Conservation (phyloP, 2,113 vertebrate species). For the Oryzias celebensis region DNA sequence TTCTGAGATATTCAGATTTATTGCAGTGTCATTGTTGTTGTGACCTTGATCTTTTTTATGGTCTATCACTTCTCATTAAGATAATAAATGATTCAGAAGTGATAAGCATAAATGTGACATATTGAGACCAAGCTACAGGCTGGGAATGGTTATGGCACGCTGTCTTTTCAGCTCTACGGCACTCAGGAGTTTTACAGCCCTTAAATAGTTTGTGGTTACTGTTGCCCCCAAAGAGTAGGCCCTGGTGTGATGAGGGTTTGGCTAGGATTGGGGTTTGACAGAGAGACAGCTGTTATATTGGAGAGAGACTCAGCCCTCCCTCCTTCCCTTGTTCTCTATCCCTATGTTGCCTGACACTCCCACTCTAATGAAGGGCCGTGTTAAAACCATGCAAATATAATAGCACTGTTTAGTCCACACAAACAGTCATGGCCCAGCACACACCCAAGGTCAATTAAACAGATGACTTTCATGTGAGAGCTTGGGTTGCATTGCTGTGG, state of each 20-base stretch:
- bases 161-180: constrained; percentile 10
- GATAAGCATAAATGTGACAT: constrained; percentile 18
- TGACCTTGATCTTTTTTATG: constrained; percentile 17
- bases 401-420: constrained; percentile 43
- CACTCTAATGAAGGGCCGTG: constrained; percentile 60
- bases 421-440: constrained; percentile 29
- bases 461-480: constrained; percentile 63
- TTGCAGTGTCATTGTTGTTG: neutral
- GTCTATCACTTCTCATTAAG: constrained; percentile 10
- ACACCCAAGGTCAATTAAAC: constrained; percentile 70
- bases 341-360: constrained; percentile 51
- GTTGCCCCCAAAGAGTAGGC: constrained; percentile 33
- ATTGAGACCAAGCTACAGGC: constrained; percentile 15
- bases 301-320: constrained; percentile 42
- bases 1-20: neutral
- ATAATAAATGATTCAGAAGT: constrained; percentile 22
- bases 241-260: constrained; percentile 47
- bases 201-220: constrained; percentile 33
- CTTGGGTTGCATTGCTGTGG: constrained; percentile 51
- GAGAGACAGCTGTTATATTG: constrained; percentile 56
- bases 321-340: constrained; percentile 25
- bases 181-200: constrained; percentile 22
- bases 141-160: neutral
- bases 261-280: constrained; percentile 20
- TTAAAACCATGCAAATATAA: constrained; percentile 66